Conservation (phyloP, 30 jellyfish, hydroid and myxozoan genomes). For the Cassiopea andromeda region DNA sequence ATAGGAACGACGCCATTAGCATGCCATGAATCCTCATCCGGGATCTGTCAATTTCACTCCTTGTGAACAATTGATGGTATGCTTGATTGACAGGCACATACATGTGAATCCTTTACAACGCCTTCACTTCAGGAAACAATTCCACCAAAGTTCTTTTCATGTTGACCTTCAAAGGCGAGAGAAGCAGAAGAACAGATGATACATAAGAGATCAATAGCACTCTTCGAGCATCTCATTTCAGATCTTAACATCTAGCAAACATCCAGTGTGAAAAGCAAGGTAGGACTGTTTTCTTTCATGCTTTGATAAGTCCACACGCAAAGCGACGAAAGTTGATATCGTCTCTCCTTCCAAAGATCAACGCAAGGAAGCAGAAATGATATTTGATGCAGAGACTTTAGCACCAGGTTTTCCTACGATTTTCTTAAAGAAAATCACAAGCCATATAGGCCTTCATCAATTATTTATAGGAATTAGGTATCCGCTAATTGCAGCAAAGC, state of each 20-base stretch:
- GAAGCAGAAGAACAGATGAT: slow-evolving; percentile 1
- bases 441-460: background rate
- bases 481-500: background rate
- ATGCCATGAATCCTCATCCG: slow-evolving; percentile 72
- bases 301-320: background rate
- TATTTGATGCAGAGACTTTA: background rate
- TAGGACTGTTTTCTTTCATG: background rate
- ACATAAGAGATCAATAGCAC: background rate
- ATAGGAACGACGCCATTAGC: slow-evolving; percentile 50
- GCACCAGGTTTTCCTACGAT: background rate
- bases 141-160: slow-evolving; percentile 29
- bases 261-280: slow-evolving; percentile 12
- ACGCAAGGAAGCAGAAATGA: slow-evolving; percentile 16
- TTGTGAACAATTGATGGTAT: slow-evolving; percentile 72
- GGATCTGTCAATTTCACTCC: slow-evolving; percentile 64
- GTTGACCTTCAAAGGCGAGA: slow-evolving; percentile 36
- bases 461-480: background rate
- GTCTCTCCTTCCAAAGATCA: background rate
- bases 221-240: background rate
- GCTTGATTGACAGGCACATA: slow-evolving; percentile 79
- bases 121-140: slow-evolving; percentile 78
- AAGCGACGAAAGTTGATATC: slow-evolving; percentile 38
- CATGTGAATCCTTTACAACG: slow-evolving; percentile 81
- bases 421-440: background rate
- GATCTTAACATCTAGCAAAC: background rate